A percentile compares a stretch with the other conserved stretches of the same genome.
Evolutionary conservation across 2,888 invertebrate genomes (phyloP).

Genomic region (Sycophila texana): DNA sequence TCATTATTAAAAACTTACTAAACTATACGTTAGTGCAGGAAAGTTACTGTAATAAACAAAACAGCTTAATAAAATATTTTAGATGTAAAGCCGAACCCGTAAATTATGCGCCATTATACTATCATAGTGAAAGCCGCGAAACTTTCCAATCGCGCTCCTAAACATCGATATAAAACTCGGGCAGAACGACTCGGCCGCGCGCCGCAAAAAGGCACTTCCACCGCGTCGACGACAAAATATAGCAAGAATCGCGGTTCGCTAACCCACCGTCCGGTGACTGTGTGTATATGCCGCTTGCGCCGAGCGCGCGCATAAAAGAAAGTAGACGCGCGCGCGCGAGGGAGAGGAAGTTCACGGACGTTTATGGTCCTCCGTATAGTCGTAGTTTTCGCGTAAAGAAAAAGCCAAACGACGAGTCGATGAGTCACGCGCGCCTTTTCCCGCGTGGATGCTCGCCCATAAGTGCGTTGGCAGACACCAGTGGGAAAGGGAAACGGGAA

Average conservation of each 20-base stretch:
- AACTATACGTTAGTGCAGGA: too few species aligned
- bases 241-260: slow-evolving; percentile 4
- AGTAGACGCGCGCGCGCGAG: slow-evolving; percentile 7
- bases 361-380: background rate
- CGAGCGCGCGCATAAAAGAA: background rate
- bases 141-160: background rate
- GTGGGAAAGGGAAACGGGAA: slow-evolving; percentile 4
- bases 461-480: background rate
- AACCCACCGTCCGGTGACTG: slow-evolving; percentile 11
- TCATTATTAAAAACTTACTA: too few species aligned
- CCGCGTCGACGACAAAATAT: background rate
- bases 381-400: background rate
- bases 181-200: background rate
- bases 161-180: background rate
- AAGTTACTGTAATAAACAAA: too few species aligned
- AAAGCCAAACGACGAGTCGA: background rate
- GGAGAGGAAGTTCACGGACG: background rate
- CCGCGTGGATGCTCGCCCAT: background rate
- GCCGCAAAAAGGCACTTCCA: background rate
- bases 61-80: too few species aligned
- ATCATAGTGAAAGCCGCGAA: background rate
- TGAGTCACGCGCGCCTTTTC: slow-evolving; percentile 16
- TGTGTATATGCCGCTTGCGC: background rate
- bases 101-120: background rate
- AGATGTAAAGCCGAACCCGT: background rate